Evolutionary conservation across 2,797 vertebrate genomes (phyloP), one percentile per base, ranked within the genome.

Genomic region (Eulemur coronatus): DNA sequence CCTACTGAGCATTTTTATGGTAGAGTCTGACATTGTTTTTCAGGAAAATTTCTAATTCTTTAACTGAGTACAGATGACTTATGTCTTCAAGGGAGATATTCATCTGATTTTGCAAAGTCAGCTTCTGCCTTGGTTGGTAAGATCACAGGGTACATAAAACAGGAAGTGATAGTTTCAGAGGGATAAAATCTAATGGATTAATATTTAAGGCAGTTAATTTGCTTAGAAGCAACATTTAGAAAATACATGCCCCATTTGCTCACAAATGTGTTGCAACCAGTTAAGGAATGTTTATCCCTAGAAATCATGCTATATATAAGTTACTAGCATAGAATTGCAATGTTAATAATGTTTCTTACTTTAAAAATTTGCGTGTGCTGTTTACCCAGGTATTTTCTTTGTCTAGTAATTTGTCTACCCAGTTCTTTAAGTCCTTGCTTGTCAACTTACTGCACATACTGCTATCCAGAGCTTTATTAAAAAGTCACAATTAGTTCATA

Each of bases 211-310:
- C 7, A 65, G 14, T 46, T 57, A 67, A 91, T 65, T 78, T 89
- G 50, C 91, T 95, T 92, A 87, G 84, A 57, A 63, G 59, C 15
- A 43, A 78, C 67, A 57, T 65, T 89, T 93, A 93, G 73, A 81
- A 85, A 95, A 38, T 48, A 69, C 33, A 57, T n/a, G 28, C 52
- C 48, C 52, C 22, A 61, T 85, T 85, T 82, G 50, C 52, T 96
- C 28, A 48, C 33, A 86, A 80, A 61, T 50, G 38, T 61, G 52
- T 12, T 48, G 24, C 48, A 41, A 28, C 52, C 35, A 41, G 35
- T 78, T 38, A 72, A 82, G 52, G 85, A 67, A 28, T 15, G 65
- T 86, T 93, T 75, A 63, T 82, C 30, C 28, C 35, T 20, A 57
- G 43, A 65, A 57, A 84, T 61, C 88, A 70, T 46, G 12, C 18